These are phyloP conservation scores for Anguilla anguilla DNA, from an alignment of 2,797 vertebrate genomes.

Conservation along the genomic window DNA sequence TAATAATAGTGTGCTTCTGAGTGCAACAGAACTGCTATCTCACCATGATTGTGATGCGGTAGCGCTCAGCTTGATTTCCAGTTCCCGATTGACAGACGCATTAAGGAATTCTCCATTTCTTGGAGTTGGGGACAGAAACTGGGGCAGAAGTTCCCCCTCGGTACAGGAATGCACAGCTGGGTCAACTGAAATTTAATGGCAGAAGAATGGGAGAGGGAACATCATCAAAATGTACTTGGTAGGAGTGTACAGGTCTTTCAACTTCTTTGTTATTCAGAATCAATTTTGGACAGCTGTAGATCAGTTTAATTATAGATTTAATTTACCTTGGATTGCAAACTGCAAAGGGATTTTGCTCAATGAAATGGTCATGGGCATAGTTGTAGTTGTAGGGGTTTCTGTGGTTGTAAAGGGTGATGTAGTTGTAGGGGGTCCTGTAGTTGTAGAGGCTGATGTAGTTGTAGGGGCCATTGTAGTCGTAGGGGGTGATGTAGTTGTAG, in stretches of 20 bases:
- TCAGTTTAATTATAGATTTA: neutral
- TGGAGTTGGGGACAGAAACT: conserved; percentile 58
- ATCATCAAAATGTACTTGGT: neutral
- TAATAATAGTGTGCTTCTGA: neutral
- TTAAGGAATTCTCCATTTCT: conserved; percentile 39
- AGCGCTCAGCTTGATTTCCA: conserved; percentile 59
- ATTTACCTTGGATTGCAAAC: conserved; percentile 17
- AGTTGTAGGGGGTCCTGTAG: neutral
- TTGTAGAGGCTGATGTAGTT: neutral
- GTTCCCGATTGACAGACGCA: conserved; percentile 49
- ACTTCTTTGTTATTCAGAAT: neutral
- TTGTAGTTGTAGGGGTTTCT: neutral
- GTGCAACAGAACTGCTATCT: conserved; percentile 20
- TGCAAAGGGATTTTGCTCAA: conserved; percentile 28
- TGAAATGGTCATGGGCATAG: neutral
- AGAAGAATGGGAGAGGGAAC: neutral
- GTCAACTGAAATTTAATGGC: conserved; percentile 55
- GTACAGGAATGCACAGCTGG: conserved; percentile 54
- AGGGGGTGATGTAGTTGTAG: too few relatives aligned
- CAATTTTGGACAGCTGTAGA: neutral
- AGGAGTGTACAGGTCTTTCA: neutral
- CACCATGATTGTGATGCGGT: conserved; percentile 47
- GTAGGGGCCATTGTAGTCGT: neutral
- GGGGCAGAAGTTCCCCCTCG: conserved; percentile 60
- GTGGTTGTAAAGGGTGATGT: neutral